These are phyloP conservation scores for Cheilosia variabilis DNA, from an alignment of 2,888 invertebrate species.

Conservation along the genomic window DNA sequence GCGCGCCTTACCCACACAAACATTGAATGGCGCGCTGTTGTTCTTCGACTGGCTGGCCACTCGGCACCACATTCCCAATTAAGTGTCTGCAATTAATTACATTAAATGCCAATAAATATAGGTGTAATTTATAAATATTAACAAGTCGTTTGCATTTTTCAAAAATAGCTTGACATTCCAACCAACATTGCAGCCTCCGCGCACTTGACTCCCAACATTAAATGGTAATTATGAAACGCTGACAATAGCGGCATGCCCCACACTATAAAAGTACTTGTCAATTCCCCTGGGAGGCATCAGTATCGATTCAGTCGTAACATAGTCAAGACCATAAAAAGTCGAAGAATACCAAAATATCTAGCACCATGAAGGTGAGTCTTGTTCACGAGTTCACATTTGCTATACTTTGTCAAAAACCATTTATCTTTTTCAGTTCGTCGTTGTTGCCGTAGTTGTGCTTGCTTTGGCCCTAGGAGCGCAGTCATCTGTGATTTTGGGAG, in stretches of 20 bases:
- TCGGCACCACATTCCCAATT: constrained; percentile 54
- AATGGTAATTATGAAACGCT: constrained; percentile 44
- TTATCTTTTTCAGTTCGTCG: constrained; percentile 53
- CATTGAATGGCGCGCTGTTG: not conserved
- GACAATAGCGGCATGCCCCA: constrained; percentile 2
- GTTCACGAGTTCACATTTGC: too few relatives aligned
- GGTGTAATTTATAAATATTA: constrained; percentile 20
- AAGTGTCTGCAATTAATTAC: constrained; percentile 57
- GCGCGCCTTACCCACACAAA: constrained; percentile 12
- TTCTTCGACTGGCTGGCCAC: not conserved
- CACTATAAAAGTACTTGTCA: constrained; percentile 43
- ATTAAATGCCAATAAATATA: constrained; percentile 41
- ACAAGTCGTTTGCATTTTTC: constrained; percentile 40
- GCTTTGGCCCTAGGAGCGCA: constrained; percentile 57
- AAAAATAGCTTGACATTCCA: not conserved
- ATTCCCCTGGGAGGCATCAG: constrained; percentile 78
- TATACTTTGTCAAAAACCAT: too few relatives aligned
- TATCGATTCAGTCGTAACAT: constrained; percentile 80
- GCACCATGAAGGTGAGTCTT: constrained; percentile 63
- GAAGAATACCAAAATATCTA: constrained; percentile 38
- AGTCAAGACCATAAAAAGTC: constrained; percentile 63
- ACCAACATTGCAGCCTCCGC: not conserved
- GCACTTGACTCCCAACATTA: constrained; percentile 24
- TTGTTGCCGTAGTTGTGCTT: constrained; percentile 67
- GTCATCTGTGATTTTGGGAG: constrained; percentile 47